phyloP scores from a whole-genome alignment of 2,888 invertebrate genomes.

The Netelia inedita region DNA sequence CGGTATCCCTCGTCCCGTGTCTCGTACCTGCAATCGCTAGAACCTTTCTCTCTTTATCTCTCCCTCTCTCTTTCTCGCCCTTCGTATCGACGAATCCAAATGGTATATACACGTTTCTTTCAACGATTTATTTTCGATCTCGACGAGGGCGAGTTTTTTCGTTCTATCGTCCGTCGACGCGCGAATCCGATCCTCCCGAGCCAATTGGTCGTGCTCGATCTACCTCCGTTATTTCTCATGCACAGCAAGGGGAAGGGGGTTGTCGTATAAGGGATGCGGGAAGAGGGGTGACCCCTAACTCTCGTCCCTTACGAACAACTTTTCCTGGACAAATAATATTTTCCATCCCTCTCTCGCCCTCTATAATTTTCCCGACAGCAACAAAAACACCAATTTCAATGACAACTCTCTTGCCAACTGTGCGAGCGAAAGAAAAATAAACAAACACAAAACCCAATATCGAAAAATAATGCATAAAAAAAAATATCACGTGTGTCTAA shows the following conservation, averaged over 20 bases:
- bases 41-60: conserved; percentile 24
- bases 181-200: conserved; percentile 33
- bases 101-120: not conserved
- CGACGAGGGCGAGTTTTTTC: conserved; percentile 18
- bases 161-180: conserved; percentile 3
- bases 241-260: conserved; percentile 3
- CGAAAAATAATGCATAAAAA: too few species aligned
- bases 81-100: conserved; percentile 1
- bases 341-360: too few species aligned
- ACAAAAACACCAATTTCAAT: too few species aligned
- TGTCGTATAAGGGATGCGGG: too few species aligned
- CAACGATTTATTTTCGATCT: conserved; percentile 58
- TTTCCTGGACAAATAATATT: too few species aligned
- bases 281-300: too few species aligned
- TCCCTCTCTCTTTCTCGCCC: not conserved
- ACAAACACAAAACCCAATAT: too few species aligned
- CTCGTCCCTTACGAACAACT: not conserved
- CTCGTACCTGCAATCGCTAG: not conserved
- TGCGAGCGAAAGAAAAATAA: too few species aligned
- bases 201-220: conserved; percentile 36
- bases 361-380: too few species aligned
- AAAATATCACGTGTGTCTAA: too few species aligned
- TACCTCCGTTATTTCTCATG: conserved; percentile 35
- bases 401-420: too few species aligned
- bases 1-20: not conserved